phyloP scores from a whole-genome alignment of 2,113 vertebrate genomes.

The Protobothrops flavoviridis region DNA sequence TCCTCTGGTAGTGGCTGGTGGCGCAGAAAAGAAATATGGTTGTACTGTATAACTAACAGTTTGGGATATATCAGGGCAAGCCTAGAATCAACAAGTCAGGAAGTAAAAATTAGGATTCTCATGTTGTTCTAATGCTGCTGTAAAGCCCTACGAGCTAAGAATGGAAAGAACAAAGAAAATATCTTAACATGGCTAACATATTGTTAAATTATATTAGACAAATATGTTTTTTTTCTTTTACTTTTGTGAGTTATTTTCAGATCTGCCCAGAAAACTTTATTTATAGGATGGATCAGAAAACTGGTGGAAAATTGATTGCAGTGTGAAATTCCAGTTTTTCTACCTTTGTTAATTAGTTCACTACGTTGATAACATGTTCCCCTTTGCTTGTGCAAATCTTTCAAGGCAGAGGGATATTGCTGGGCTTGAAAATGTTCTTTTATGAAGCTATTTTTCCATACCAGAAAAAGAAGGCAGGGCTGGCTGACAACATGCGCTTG shows the following conservation, averaged over 20 bases:
- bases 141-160: not conserved
- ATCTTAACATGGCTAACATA: not conserved
- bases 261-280: not conserved
- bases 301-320: not conserved
- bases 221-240: not conserved
- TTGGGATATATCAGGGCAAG: not conserved
- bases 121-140: not conserved
- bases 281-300: not conserved
- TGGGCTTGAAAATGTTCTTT: slow-evolving; percentile 15
- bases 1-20: too few species aligned
- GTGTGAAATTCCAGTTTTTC: not conserved
- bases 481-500: not conserved
- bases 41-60: not conserved
- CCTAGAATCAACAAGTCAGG: not conserved
- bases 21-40: too few species aligned
- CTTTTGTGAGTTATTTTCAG: not conserved
- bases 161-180: not conserved
- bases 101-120: not conserved
- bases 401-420: not conserved
- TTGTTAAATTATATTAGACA: not conserved
- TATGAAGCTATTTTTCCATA: not conserved
- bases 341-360: not conserved
- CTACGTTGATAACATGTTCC: not conserved
- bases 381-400: not conserved
- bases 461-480: not conserved